Evolutionary conservation across 37 sponge, comb jelly and placozoan genomes (phyloP), one percentile per base, ranked within the genome.

Genomic region (Lycopodina hypogea): DNA sequence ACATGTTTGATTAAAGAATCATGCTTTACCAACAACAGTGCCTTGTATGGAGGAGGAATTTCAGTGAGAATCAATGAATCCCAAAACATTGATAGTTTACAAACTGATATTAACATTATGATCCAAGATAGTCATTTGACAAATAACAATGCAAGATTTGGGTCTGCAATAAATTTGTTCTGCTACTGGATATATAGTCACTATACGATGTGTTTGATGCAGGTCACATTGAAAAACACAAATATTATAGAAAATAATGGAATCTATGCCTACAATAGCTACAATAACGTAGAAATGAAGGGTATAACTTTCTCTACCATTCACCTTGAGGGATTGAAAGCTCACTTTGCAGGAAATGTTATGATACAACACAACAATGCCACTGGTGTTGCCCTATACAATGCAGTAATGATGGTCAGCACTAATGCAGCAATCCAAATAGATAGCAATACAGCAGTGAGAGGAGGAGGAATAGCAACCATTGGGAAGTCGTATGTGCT

Each of bases 401-500:
- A 80, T 33, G 41, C 81, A 1, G 24, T 19, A 34, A 66, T 84
- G 23, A 17, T 48, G 19, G 22, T 78, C 19, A 41, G 58, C 1
- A 19, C 41, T 19, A 21, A 57, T 19, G 19, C 78, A 29, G 1
- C 26, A 11, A 23, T 84, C 2, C 56, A 1, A 17, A 69, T 84
- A 15, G n/a, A 56, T 15, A 4, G n/a, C 12, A 84, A 84, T 52
- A 8, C 0, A 12, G 85, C 51, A 3, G 70, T 37, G 55, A 41
- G 38, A 33, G 85, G 85, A 39, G 85, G 85, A 52, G 85, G 76
- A 7, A 77, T 84, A 11, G 56, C 65, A 18, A n/a, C 77, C 28
- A 32, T 76, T 7, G 78, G 74, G 24, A 36, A 22, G 22, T 77
- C 85, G 15, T 17, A 23, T 36, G 58, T 84, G 11, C 23, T 39